Percentiles rank a stretch among this genome's conserved stretches.
phyloP scores from a whole-genome alignment of 2,113 vertebrate genomes.

The Galemys pyrenaicus region DNA sequence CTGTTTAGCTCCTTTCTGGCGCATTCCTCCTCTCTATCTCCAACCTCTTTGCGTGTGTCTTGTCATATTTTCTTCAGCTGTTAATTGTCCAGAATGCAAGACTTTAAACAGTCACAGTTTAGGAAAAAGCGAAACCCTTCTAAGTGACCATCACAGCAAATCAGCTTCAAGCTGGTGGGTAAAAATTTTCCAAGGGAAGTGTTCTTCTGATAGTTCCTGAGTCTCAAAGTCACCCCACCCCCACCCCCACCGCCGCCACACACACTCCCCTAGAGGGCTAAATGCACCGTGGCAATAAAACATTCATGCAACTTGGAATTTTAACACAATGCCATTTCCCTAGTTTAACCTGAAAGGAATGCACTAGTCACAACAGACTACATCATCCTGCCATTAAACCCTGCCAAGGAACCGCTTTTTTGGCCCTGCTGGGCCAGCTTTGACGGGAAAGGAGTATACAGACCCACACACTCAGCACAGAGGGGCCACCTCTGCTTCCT shows the following conservation, averaged over 20 bases:
- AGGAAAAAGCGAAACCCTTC: conserved; percentile 92
- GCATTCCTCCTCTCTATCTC: conserved; percentile 87
- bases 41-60: conserved; percentile 88
- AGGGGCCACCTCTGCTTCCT: conserved; percentile 89
- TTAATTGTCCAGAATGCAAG: conserved; percentile 91
- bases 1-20: conserved; percentile 82
- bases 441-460: conserved; percentile 89
- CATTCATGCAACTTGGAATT: conserved; percentile 93
- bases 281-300: conserved; percentile 92
- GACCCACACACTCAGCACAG: conserved; percentile 86
- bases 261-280: conserved; percentile 87
- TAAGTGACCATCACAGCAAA: conserved; percentile 93
- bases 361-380: conserved; percentile 93
- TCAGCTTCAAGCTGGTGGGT: conserved; percentile 89
- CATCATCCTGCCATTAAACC: conserved; percentile 90
- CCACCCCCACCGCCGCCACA: conserved; percentile 79
- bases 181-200: conserved; percentile 89
- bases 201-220: conserved; percentile 87
- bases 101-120: conserved; percentile 90
- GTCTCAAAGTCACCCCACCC: conserved; percentile 81
- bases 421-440: conserved; percentile 86
- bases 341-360: conserved; percentile 93
- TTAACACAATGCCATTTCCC: conserved; percentile 93
- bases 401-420: conserved; percentile 92
- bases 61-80: conserved; percentile 94